These are phyloP conservation scores for Cyrtodaria siliqua DNA, from an alignment of 2,888 invertebrate species.

Conservation along the genomic window DNA sequence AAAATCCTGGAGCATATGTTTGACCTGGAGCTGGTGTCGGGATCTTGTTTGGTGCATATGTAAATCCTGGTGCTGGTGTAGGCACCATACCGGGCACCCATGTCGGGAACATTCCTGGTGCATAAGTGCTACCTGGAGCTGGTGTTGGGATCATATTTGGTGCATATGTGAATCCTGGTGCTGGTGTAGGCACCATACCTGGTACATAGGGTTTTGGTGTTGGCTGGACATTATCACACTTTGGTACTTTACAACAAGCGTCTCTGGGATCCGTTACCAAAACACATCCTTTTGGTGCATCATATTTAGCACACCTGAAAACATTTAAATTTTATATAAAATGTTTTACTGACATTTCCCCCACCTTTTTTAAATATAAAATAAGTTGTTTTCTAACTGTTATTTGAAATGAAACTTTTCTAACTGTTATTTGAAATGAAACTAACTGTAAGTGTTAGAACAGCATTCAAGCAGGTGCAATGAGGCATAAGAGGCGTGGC, in stretches of 20 bases:
- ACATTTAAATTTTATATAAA: not conserved
- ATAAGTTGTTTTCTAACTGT: not conserved
- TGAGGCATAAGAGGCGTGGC: too few relatives aligned
- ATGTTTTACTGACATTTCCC: not conserved
- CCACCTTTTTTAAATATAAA: too few relatives aligned
- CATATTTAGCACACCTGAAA: slow-evolving; percentile 51
- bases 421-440: too few relatives aligned
- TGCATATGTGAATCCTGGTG: slow-evolving; percentile 14
- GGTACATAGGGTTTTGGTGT: slow-evolving; percentile 2
- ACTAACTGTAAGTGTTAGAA: not conserved
- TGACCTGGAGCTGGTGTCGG: slow-evolving; percentile 66
- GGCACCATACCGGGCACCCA: slow-evolving; percentile 64
- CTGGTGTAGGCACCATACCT: slow-evolving; percentile 34
- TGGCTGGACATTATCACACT: slow-evolving; percentile 12
- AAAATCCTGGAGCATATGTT: slow-evolving; percentile 57
- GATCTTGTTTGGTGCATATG: slow-evolving; percentile 57
- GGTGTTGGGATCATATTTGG: slow-evolving; percentile 65
- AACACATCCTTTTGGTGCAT: slow-evolving; percentile 39
- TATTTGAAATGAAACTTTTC: not conserved
- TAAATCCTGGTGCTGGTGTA: slow-evolving; percentile 61
- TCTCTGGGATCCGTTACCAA: slow-evolving; percentile 55
- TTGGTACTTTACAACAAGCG: slow-evolving; percentile 53
- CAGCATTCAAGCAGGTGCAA: not conserved
- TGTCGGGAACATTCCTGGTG: slow-evolving; percentile 58
- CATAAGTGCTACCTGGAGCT: slow-evolving; percentile 63